Base-by-base conservation (phyloP, 2,888 invertebrate genomes). In the Anthophora plumipes region DNA sequence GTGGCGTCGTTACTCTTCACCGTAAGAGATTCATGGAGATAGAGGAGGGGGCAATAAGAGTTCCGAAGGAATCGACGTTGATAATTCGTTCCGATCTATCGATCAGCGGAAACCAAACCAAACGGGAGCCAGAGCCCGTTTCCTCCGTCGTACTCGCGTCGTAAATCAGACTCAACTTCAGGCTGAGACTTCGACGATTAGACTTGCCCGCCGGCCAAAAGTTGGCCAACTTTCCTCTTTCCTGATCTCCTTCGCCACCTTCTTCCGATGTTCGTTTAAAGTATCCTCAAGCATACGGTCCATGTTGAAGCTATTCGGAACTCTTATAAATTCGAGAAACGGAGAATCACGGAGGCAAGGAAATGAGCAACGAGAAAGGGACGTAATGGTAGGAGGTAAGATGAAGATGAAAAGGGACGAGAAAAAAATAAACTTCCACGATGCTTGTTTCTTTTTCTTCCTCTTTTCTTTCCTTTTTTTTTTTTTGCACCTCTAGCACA, bases 151-250 rank as follows among this genome's bases (percentile, higher is more conserved):
- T 31, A 14, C 46, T 52, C 50, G 66, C 63, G 72, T 81, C 85
- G 85, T 86, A 87, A 86, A 86, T 86, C 87, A 86, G 79, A 48
- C 60, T 68, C 61, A 71, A 68, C 76, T 75, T 82, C 73, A 61
- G 22, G 31, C 50, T 55, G 72, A 69, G 87, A 80, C 83, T 86
- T 79, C 52, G 74, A 70, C 85, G 88, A 86, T 86, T 86, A 86
- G 88, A 86, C 83, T 83, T 77, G 85, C 80, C 75, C 2, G 78
- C 75, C 2, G 78, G 70, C 67, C 78, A 63, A 81, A 86, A 86
- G 81, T 86, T 87, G 66, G n/a, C 22, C 63, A 80, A 86, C 81
- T 86, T 86, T 80, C 82, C 80, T 80, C 75, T 66, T 54, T 71
- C 64, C 71, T 67, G 8, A 81, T 71, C 71, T 74, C 69, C 75